Conservation (phyloP, 2,797 vertebrate genomes). For the Molossus molossus region DNA sequence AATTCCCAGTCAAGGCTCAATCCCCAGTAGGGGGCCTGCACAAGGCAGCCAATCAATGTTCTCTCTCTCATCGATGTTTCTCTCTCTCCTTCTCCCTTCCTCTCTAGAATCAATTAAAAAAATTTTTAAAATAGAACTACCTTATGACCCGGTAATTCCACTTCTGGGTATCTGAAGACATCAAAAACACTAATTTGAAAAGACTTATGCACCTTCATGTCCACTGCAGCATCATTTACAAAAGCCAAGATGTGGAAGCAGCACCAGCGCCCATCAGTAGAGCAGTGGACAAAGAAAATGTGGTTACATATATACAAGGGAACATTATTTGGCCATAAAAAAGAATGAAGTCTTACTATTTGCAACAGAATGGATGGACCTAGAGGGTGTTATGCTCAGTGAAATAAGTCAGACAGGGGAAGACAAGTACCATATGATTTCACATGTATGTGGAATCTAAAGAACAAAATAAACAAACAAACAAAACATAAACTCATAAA, state of each 20-base stretch:
- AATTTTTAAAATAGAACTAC: background rate
- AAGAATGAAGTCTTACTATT: background rate
- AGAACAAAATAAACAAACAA: background rate
- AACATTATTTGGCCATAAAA: background rate
- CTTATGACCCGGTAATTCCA: background rate
- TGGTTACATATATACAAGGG: background rate
- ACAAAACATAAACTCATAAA: background rate
- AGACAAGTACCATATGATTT: background rate
- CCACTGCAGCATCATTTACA: background rate
- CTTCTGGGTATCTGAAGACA: background rate
- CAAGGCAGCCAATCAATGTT: no score
- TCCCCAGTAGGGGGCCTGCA: no score
- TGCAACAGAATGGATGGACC: no score
- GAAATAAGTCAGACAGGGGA: background rate
- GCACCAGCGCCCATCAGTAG: background rate
- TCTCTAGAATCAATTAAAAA: no score
- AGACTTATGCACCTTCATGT: background rate
- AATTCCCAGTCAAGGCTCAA: no score
- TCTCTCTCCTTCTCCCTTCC: no score
- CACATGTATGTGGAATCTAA: background rate
- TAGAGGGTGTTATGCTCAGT: background rate
- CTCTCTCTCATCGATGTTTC: no score
- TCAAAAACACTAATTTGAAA: background rate
- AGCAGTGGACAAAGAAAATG: background rate
- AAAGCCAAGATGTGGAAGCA: background rate